These are phyloP conservation scores for Cairina moschata DNA, from an alignment of 2,113 vertebrate genomes.

Conservation along the genomic window DNA sequence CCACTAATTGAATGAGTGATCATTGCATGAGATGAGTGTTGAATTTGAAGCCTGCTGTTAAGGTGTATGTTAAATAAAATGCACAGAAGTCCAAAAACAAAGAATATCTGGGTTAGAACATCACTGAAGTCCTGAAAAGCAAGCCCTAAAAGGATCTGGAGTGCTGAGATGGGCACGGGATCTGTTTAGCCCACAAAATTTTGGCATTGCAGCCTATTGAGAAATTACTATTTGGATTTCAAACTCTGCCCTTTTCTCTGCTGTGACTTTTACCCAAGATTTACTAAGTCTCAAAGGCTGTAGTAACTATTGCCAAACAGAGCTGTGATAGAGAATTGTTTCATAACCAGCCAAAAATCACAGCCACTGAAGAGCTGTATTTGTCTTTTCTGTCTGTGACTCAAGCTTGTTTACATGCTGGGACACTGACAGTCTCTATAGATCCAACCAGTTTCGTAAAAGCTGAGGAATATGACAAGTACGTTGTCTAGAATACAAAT, in stretches of 20 bases:
- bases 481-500: neutral
- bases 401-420: neutral
- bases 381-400: neutral
- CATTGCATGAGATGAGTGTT: neutral
- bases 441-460: neutral
- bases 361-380: neutral
- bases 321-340: neutral
- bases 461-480: neutral
- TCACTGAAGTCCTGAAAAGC: neutral
- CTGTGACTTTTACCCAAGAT: constrained; percentile 40
- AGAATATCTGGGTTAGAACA: neutral
- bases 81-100: neutral
- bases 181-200: constrained; percentile 5
- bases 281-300: constrained; percentile 2
- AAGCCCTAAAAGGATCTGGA: neutral
- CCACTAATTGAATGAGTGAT: constrained; percentile 44
- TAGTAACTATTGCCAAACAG: constrained; percentile 7
- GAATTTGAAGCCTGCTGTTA: neutral
- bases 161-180: neutral
- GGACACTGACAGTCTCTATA: neutral
- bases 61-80: constrained; percentile 33
- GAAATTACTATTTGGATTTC: constrained; percentile 33
- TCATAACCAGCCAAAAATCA: neutral
- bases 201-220: constrained; percentile 9
- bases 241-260: neutral